Evolutionary conservation across 1,140 invertebrate species (phyloP).

Genomic region (Drosophila rhopaloa): DNA sequence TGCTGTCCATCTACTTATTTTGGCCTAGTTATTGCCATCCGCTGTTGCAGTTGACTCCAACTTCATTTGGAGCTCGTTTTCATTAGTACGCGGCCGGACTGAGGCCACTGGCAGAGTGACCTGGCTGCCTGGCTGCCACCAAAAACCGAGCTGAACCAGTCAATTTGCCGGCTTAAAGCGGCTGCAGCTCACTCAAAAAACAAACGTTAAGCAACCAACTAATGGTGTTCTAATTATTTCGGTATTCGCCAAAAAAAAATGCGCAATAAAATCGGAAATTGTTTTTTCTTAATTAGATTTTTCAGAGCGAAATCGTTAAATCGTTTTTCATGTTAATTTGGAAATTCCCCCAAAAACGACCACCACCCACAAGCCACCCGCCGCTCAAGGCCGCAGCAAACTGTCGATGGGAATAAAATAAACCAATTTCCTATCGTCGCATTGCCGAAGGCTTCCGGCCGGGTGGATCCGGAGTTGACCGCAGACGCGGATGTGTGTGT

Average conservation of each 20-base stretch:
- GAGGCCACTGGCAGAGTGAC: slow-evolving; percentile 11
- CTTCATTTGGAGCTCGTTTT: slow-evolving; percentile 39
- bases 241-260: slow-evolving; percentile 37
- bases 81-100: slow-evolving; percentile 30
- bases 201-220: slow-evolving; percentile 5
- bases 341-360: slow-evolving; percentile 34
- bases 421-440: slow-evolving; percentile 72
- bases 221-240: slow-evolving; percentile 40
- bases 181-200: neutral
- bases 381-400: slow-evolving; percentile 17
- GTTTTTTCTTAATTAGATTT: slow-evolving; percentile 67
- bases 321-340: slow-evolving; percentile 75
- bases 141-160: slow-evolving; percentile 17
- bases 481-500: slow-evolving; percentile 57
- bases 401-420: slow-evolving; percentile 74
- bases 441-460: slow-evolving; percentile 58
- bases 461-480: slow-evolving; percentile 14
- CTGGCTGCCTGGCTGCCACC: neutral
- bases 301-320: slow-evolving; percentile 50
- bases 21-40: slow-evolving; percentile 20
- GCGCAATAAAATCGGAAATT: slow-evolving; percentile 54
- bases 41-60: slow-evolving; percentile 1
- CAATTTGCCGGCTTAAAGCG: slow-evolving; percentile 12
- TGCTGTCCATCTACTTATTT: neutral
- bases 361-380: neutral